These are phyloP conservation scores for Todiramphus saurophagus DNA, from an alignment of 2,113 vertebrate species.

Conservation along the genomic window DNA sequence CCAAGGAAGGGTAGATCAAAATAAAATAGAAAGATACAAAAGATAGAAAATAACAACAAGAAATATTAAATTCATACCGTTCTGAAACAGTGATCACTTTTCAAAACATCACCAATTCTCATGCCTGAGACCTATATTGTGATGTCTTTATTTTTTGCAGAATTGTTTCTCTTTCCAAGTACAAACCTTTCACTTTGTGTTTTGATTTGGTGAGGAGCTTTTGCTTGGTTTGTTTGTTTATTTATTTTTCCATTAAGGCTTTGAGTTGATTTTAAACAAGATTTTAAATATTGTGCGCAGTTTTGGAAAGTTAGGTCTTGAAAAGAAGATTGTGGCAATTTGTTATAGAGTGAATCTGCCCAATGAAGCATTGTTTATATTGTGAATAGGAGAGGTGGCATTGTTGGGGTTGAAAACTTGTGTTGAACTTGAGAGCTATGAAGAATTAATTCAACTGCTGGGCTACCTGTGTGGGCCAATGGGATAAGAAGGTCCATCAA, in stretches of 20 bases:
- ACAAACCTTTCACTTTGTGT: not conserved
- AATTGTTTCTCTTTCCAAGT: not conserved
- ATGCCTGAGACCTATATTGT: not conserved
- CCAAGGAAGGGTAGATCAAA: not conserved
- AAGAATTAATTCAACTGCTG: not conserved
- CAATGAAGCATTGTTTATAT: not conserved
- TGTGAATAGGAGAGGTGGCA: not conserved
- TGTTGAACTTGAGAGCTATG: not conserved
- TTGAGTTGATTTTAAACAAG: not conserved
- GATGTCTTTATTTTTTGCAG: not conserved
- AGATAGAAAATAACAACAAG: not conserved
- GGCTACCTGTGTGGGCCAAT: not conserved
- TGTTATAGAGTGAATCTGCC: not conserved
- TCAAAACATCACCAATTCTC: not conserved
- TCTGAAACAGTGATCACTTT: not conserved
- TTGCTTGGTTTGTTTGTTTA: not conserved
- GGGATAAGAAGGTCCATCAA: not conserved
- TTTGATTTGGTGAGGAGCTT: not conserved
- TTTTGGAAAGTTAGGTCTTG: not conserved
- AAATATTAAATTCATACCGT: not conserved
- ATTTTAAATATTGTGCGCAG: not conserved
- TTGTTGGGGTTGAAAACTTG: not conserved
- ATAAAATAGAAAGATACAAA: not conserved
- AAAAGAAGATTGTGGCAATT: not conserved
- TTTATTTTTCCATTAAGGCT: not conserved